Base-by-base conservation (phyloP, 2,113 vertebrate species). In the Microtus ochrogaster region DNA sequence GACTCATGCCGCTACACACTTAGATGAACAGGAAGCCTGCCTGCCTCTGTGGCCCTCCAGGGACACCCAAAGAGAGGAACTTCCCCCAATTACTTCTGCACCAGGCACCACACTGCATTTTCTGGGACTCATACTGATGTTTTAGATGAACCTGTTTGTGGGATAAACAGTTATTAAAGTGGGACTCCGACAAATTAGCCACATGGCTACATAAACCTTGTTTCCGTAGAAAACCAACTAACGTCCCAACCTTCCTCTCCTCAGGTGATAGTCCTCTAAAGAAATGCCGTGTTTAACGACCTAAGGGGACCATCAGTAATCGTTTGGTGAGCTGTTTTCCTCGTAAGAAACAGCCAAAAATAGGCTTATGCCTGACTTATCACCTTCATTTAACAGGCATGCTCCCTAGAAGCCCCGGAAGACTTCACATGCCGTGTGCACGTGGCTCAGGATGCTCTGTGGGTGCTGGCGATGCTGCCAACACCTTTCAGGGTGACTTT, bases 311-410 rank as follows among this genome's bases (percentile, higher is more conserved):
- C 77, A 94, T 96, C 39, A 24, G 90, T 92, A 94, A 97, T 95
- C 94, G 93, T 96, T 96, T 72, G 89, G 76, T 86, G 97, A 96
- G 96, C 91, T 49, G 86, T 95, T 95, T 96, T 94, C 97, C 95
- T 89, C 44, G 36, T 91, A 73, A 91, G 89, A 95, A 96, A 94
- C 73, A 77, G 95, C 36, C 89, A 30, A 33, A 94, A 97, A 97
- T 94, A 94, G 94, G 94, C 92, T 96, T 96, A 97, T 78, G 88
- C 72, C 85, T 96, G 96, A 97, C 92, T 91, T 92, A 92, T 87
- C 95, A 84, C 96, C 97, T 96, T 93, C 73, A 97, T 92, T 97
- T 92, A 87, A 73, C 95, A 91, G 73, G 33, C 68, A 14, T 16
- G 93, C 95, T 96, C 93, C 92, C 94, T 70, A n/a, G 3, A 14